Conservation (phyloP, 2,113 vertebrate genomes). For the Bothrops jararaca region DNA sequence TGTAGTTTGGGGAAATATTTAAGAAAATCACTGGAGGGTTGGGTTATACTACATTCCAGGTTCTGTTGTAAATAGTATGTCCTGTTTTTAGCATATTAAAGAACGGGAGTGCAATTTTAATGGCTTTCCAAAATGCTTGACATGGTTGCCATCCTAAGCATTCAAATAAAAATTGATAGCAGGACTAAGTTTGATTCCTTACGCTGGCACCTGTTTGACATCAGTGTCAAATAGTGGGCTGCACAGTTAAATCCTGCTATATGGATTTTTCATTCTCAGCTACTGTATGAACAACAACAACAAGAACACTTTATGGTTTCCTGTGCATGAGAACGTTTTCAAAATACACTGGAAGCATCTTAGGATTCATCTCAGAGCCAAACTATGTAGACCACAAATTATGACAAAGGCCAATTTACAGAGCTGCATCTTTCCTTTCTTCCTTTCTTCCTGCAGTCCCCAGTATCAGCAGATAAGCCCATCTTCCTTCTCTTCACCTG, state of each 20-base stretch:
- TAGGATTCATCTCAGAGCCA: background rate
- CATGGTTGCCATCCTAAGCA: background rate
- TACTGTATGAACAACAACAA: conserved; percentile 18
- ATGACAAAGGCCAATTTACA: background rate
- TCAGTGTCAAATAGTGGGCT: background rate
- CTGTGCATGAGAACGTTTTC: background rate
- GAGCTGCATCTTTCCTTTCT: background rate
- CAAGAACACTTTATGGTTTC: too few species aligned
- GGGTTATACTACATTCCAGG: background rate
- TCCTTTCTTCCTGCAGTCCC: background rate
- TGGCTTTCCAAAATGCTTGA: background rate
- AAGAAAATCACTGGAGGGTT: background rate
- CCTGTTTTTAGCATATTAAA: background rate
- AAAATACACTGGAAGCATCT: background rate
- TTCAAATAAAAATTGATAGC: background rate
- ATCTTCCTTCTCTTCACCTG: background rate
- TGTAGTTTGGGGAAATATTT: conserved; percentile 18
- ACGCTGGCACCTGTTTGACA: background rate
- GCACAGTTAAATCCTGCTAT: background rate
- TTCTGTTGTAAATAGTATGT: background rate
- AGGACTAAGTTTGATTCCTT: background rate
- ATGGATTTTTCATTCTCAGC: rapidly evolving
- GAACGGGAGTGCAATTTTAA: background rate
- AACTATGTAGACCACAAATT: too few species aligned
- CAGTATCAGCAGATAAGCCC: background rate